Conservation (phyloP, 2,113 vertebrate genomes). For the Australoheros scitulus region DNA sequence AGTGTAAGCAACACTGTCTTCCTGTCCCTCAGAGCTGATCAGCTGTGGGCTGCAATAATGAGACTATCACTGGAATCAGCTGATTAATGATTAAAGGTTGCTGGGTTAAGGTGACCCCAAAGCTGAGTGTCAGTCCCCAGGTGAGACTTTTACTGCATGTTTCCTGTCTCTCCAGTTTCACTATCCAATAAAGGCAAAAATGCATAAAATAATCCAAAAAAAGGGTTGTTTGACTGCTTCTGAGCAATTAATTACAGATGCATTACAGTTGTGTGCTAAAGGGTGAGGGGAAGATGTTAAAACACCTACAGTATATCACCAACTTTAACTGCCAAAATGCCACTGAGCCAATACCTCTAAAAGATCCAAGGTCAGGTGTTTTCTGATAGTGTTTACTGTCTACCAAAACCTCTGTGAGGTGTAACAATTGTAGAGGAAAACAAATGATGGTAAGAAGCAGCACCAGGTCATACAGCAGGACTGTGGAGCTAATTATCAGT, state of each 20-base stretch:
- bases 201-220: slow-evolving; percentile 1
- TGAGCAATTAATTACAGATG: slow-evolving; percentile 35
- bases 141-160: background rate
- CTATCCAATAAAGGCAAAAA: background rate
- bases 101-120: slow-evolving; percentile 45
- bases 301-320: background rate
- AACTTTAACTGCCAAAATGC: slow-evolving; percentile 2
- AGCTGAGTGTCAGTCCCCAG: slow-evolving; percentile 20
- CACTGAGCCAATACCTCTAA: slow-evolving; percentile 20
- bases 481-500: slow-evolving; percentile 25
- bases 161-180: background rate
- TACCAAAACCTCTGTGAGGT: background rate
- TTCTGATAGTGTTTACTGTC: background rate
- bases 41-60: slow-evolving; percentile 63
- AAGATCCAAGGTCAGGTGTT: slow-evolving; percentile 2
- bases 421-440: background rate
- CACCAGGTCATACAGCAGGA: slow-evolving; percentile 4
- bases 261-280: slow-evolving; percentile 26
- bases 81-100: slow-evolving; percentile 65
- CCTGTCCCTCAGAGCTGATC: slow-evolving; percentile 66
- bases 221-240: background rate
- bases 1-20: slow-evolving; percentile 38
- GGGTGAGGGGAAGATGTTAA: slow-evolving; percentile 12
- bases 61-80: slow-evolving; percentile 59
- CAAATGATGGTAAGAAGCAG: background rate